Percentiles rank a stretch among this genome's conserved stretches.
These are phyloP conservation scores for Cyphomyrus plagiostoma DNA, from an alignment of 2,113 vertebrate species.

Conservation along the genomic window DNA sequence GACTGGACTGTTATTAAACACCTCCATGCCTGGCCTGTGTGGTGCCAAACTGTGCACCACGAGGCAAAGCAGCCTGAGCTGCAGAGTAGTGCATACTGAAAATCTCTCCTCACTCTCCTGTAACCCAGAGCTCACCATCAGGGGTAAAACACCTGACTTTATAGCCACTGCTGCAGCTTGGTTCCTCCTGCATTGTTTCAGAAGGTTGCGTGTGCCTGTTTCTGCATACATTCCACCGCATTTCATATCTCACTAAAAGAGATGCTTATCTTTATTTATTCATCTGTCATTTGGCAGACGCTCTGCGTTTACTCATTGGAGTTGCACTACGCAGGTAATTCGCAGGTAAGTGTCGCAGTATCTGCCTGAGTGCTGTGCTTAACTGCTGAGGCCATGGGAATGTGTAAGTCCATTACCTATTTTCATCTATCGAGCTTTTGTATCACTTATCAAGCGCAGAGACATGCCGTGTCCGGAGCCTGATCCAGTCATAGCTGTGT, in stretches of 20 bases:
- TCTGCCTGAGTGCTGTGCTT: not conserved
- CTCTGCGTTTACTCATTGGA: not conserved
- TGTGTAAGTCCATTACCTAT: not conserved
- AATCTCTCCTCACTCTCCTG: not conserved
- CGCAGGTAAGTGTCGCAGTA: not conserved
- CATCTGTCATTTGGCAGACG: not conserved
- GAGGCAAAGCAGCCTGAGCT: not conserved
- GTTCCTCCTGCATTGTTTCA: not conserved
- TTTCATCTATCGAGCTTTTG: not conserved
- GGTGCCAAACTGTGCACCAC: not conserved
- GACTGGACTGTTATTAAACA: constrained; percentile 27
- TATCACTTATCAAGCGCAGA: not conserved
- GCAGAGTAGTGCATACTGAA: not conserved
- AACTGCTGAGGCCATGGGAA: not conserved
- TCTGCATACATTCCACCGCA: not conserved
- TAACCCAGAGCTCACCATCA: not conserved
- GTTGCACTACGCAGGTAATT: not conserved
- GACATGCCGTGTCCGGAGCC: not conserved
- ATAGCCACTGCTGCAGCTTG: not conserved
- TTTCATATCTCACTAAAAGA: not conserved
- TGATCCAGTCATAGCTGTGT: not conserved
- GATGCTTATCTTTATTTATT: not conserved
- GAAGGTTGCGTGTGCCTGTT: not conserved
- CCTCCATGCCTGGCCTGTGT: not conserved
- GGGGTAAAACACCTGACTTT: not conserved